phyloP scores from a whole-genome alignment of 2,888 invertebrate species.

The Oxycera nigricornis region DNA sequence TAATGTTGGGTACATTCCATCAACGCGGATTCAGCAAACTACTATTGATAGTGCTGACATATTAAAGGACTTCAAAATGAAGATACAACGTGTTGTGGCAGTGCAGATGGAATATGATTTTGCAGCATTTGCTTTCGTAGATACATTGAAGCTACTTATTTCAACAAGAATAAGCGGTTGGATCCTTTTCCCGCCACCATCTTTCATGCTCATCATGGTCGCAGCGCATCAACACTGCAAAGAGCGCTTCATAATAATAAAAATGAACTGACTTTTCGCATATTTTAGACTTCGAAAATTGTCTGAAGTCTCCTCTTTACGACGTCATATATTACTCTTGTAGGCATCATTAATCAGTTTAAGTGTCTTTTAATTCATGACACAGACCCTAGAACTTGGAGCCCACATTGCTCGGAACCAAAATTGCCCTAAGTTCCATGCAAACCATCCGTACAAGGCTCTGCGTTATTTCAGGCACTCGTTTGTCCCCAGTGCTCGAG shows the following conservation, averaged over 20 bases:
- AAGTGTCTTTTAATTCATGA: constrained; percentile 40
- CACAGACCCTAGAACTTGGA: constrained; percentile 17
- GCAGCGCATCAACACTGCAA: neutral
- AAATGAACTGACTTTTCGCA: constrained; percentile 16
- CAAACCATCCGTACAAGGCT: neutral
- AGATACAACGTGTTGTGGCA: no score
- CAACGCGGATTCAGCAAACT: no score
- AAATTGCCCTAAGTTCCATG: neutral
- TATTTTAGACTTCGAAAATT: constrained; percentile 28
- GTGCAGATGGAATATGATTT: no score
- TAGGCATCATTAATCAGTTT: constrained; percentile 39
- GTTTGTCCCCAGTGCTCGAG: neutral
- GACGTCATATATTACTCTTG: constrained; percentile 36
- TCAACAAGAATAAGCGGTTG: no score
- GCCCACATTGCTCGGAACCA: neutral
- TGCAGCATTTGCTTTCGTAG: no score
- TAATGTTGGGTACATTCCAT: no score
- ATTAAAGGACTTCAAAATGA: neutral
- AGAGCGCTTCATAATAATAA: neutral
- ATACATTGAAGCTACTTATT: no score
- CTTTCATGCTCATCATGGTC: no score
- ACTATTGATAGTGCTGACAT: no score
- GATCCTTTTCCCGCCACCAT: no score
- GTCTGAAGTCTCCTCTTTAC: constrained; percentile 22
- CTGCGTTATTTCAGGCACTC: neutral